A percentile compares a stretch with the other conserved stretches of the same genome.
Conservation (phyloP, 1,140 invertebrate genomes). For the Aphelinus certus region DNA sequence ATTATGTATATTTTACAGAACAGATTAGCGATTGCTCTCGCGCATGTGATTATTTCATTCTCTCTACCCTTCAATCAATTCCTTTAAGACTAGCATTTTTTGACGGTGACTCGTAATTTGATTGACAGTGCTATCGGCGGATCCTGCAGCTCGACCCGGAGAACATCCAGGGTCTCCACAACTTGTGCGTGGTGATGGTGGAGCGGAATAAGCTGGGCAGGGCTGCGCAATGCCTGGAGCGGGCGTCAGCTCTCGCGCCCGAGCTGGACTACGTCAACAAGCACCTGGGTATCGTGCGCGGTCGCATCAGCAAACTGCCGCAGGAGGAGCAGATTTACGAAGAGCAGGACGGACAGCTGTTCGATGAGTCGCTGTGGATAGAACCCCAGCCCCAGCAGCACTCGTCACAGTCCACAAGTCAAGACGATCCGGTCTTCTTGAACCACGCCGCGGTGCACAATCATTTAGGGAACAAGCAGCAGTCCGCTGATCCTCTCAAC, state of each 20-base stretch:
- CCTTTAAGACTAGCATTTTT: too few relatives aligned
- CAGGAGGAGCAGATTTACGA: constrained; percentile 50
- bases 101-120: too few relatives aligned
- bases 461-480: constrained; percentile 49
- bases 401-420: constrained; percentile 4
- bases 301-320: constrained; percentile 67
- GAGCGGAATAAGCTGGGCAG: constrained; percentile 85
- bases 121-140: constrained; percentile 82
- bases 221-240: constrained; percentile 85
- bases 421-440: constrained; percentile 50
- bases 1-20: too few relatives aligned
- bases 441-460: constrained; percentile 55
- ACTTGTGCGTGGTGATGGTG: constrained; percentile 94
- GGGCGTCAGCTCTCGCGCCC: constrained; percentile 82
- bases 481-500: constrained; percentile 11
- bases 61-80: too few relatives aligned
- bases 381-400: constrained; percentile 32
- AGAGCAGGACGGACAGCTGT: constrained; percentile 50
- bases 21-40: too few relatives aligned
- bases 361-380: constrained; percentile 58
- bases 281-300: constrained; percentile 86
- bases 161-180: constrained; percentile 95
- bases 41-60: too few relatives aligned
- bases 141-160: constrained; percentile 88
- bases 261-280: constrained; percentile 89